Percentiles rank a stretch among this genome's conserved stretches.
Evolutionary conservation across 2,888 invertebrate species (phyloP).

Genomic region (Lissonota sp.): DNA sequence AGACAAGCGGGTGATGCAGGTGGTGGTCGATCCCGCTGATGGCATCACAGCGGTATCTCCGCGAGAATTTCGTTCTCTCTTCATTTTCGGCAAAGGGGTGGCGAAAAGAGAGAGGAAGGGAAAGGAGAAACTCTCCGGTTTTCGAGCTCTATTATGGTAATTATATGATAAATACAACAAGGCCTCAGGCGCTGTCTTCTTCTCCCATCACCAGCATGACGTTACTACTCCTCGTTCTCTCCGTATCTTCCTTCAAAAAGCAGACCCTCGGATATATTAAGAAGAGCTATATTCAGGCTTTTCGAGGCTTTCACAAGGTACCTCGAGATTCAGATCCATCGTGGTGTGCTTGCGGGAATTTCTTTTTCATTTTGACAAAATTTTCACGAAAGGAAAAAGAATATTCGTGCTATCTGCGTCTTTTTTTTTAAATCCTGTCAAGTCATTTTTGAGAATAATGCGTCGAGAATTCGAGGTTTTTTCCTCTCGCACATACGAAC

Average conservation of each 20-base stretch:
- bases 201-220: constrained; percentile 67
- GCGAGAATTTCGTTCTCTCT: constrained; percentile 25
- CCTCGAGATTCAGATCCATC: no score
- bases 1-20: constrained; percentile 42
- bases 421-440: no score
- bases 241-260: neutral
- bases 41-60: constrained; percentile 35
- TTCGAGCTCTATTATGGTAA: constrained; percentile 83
- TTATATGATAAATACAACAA: constrained; percentile 84
- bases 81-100: constrained; percentile 20
- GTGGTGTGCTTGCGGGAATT: neutral
- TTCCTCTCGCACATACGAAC: no score
- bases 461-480: no score
- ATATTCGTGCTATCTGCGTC: no score
- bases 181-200: constrained; percentile 80
- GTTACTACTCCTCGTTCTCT: constrained; percentile 48
- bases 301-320: neutral
- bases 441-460: no score
- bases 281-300: constrained; percentile 18
- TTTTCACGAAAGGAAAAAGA: no score
- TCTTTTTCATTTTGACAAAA: constrained; percentile 7
- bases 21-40: constrained; percentile 53
- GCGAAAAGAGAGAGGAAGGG: constrained; percentile 58
- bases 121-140: constrained; percentile 63
- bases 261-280: constrained; percentile 33